phyloP scores from a whole-genome alignment of 2,113 vertebrate species.

The Syngnathus scovelli region DNA sequence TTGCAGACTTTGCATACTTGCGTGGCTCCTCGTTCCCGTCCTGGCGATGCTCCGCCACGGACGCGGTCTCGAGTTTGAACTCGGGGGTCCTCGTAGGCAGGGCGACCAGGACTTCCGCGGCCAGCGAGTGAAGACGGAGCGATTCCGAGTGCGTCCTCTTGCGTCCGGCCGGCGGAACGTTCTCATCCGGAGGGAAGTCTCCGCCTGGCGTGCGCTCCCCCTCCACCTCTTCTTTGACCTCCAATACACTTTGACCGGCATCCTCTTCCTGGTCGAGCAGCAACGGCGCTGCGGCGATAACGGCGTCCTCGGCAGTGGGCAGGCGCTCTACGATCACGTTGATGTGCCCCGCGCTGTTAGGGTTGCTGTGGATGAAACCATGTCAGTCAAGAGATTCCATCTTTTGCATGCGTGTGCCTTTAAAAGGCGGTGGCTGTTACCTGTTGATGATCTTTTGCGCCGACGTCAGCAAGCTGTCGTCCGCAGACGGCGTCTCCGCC shows the following conservation, averaged over 20 bases:
- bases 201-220: constrained; percentile 12
- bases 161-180: constrained; percentile 79
- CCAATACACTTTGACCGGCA: constrained; percentile 63
- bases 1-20: background rate
- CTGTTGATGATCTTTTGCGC: constrained; percentile 91
- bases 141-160: constrained; percentile 94
- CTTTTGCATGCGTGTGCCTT: too few relatives aligned
- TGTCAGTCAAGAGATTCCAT: background rate
- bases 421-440: background rate
- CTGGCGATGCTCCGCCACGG: constrained; percentile 39
- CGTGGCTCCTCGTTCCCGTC: background rate
- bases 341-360: constrained; percentile 85
- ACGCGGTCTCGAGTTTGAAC: constrained; percentile 59
- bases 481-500: constrained; percentile 51
- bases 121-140: constrained; percentile 87
- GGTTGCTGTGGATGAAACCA: constrained; percentile 65
- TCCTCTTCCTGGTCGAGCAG: constrained; percentile 73
- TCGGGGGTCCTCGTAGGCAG: constrained; percentile 88
- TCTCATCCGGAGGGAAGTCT: constrained; percentile 73
- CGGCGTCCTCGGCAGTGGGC: constrained; percentile 80
- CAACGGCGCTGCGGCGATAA: constrained; percentile 77
- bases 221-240: constrained; percentile 25
- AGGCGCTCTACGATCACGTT: constrained; percentile 98
- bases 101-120: constrained; percentile 89
- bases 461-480: constrained; percentile 88